phyloP scores from a whole-genome alignment of 2,797 vertebrate genomes.

The Sandelia bainsii region DNA sequence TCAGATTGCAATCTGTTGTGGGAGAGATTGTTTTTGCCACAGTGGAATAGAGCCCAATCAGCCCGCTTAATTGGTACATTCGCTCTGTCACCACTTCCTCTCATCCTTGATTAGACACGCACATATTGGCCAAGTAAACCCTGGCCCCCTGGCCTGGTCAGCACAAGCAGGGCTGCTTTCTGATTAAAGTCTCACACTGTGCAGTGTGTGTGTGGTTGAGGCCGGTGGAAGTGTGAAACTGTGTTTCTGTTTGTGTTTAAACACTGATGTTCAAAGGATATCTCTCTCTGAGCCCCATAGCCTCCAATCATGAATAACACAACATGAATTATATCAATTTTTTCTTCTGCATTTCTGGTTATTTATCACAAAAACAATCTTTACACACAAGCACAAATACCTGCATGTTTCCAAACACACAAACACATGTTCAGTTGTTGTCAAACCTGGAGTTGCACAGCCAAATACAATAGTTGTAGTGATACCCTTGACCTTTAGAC shows the following conservation, averaged over 20 bases:
- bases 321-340: slow-evolving; percentile 7
- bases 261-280: slow-evolving; percentile 29
- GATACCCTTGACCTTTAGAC: no score
- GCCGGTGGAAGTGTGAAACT: slow-evolving; percentile 3
- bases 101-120: slow-evolving; percentile 83
- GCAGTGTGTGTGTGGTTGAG: slow-evolving; percentile 24
- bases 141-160: slow-evolving; percentile 78
- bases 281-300: slow-evolving; percentile 32
- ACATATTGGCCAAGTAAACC: slow-evolving; percentile 70
- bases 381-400: not conserved
- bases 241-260: slow-evolving; percentile 24
- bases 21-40: slow-evolving; percentile 85
- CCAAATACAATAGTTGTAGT: no score
- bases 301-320: slow-evolving; percentile 14
- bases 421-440: not conserved
- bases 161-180: slow-evolving; percentile 55
- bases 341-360: slow-evolving; percentile 23
- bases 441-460: slow-evolving; percentile 2
- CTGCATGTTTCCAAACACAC: not conserved
- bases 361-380: not conserved
- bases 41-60: slow-evolving; percentile 84
- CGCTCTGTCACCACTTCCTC: slow-evolving; percentile 79
- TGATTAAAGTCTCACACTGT: slow-evolving; percentile 75
- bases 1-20: slow-evolving; percentile 86
- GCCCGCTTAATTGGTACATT: slow-evolving; percentile 85